Evolutionary conservation across 2,888 invertebrate species (phyloP).

Genomic region (Tetrapedia diversipes): DNA sequence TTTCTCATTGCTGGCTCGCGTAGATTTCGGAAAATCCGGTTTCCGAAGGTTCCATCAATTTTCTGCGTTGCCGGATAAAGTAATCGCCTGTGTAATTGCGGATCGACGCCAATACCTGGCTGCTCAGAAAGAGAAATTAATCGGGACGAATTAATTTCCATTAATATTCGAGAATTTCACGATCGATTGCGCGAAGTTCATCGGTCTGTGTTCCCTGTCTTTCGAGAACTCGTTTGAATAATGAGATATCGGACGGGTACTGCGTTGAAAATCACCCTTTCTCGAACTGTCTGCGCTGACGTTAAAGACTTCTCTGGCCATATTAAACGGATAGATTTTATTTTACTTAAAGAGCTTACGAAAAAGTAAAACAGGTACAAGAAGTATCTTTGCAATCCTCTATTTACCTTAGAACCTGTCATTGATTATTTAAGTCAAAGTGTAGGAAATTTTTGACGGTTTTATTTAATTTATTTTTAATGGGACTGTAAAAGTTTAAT

Average conservation of each 20-base stretch:
- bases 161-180: constrained; percentile 49
- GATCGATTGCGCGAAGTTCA: constrained; percentile 44
- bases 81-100: constrained; percentile 46
- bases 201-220: constrained; percentile 11
- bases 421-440: no score
- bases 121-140: constrained; percentile 47
- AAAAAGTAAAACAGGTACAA: no score
- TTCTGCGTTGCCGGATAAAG: constrained; percentile 27
- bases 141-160: constrained; percentile 55
- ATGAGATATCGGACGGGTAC: constrained; percentile 44
- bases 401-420: no score
- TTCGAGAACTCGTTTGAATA: constrained; percentile 30
- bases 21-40: constrained; percentile 19
- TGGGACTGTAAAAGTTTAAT: no score
- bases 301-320: constrained; percentile 34
- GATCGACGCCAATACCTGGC: constrained; percentile 27
- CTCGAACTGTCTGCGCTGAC: background rate
- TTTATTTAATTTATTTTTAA: no score
- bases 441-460: no score
- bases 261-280: constrained; percentile 47
- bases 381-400: no score
- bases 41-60: constrained; percentile 23
- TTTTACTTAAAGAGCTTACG: no score
- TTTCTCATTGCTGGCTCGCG: background rate
- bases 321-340: background rate